These are phyloP conservation scores for Apocheima hispidaria DNA, from an alignment of 2,888 invertebrate genomes.

Conservation along the genomic window DNA sequence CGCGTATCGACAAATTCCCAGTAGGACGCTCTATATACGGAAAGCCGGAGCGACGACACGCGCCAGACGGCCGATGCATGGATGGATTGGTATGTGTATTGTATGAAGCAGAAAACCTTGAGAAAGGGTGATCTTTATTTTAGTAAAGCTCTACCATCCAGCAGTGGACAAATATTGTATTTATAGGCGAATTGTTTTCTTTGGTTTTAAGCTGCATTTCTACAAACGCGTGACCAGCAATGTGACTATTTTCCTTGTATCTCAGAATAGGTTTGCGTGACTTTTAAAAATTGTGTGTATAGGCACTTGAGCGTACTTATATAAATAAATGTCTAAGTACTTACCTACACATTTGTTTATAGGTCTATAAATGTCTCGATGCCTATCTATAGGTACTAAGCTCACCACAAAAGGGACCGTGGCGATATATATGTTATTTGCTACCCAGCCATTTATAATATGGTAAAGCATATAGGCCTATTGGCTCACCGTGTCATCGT, in stretches of 20 bases:
- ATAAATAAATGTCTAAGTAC: background rate
- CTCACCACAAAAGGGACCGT: background rate
- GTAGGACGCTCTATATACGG: too few relatives aligned
- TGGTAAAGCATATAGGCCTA: background rate
- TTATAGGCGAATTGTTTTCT: background rate
- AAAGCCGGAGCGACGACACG: too few relatives aligned
- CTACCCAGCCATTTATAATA: background rate
- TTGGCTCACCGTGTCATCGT: conserved; percentile 81
- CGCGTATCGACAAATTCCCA: too few relatives aligned
- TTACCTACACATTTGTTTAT: too few relatives aligned
- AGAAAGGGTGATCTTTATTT: too few relatives aligned
- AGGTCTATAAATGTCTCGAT: too few relatives aligned
- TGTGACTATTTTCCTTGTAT: background rate
- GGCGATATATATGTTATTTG: too few relatives aligned
- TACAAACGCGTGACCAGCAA: background rate
- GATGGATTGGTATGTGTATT: too few relatives aligned
- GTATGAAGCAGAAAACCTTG: too few relatives aligned
- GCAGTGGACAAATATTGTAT: background rate
- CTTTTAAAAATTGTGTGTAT: background rate
- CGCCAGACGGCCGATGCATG: too few relatives aligned
- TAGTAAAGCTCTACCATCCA: background rate
- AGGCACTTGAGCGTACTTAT: background rate
- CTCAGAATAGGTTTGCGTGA: conserved; percentile 1
- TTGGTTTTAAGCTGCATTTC: background rate
- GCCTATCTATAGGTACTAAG: too few relatives aligned